These are phyloP conservation scores for Mizuhopecten yessoensis DNA, from an alignment of 1,140 invertebrate genomes.

Conservation along the genomic window DNA sequence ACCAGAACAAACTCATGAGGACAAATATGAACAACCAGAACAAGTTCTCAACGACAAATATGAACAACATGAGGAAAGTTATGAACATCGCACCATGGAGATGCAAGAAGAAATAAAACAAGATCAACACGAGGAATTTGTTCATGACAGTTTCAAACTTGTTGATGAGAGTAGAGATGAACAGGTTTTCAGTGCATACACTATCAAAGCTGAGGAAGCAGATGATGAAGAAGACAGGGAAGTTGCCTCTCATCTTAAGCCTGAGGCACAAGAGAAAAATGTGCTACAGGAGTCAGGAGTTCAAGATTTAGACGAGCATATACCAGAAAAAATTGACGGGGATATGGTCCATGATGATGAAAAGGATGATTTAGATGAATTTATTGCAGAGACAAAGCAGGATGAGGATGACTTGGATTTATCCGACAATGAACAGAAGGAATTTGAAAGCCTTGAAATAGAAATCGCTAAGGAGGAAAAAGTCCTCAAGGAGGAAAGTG, in stretches of 20 bases:
- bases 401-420: constrained; percentile 24
- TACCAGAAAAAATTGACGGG: not conserved
- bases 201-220: not conserved
- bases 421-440: constrained; percentile 42
- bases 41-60: too few relatives aligned
- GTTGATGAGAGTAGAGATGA: not conserved
- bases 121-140: not conserved
- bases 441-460: constrained; percentile 55
- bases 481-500: not conserved
- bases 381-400: not conserved
- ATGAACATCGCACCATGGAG: too few relatives aligned
- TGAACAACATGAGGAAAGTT: too few relatives aligned
- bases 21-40: too few relatives aligned
- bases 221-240: too few relatives aligned
- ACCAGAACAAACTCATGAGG: too few relatives aligned
- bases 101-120: not conserved
- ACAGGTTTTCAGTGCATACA: not conserved
- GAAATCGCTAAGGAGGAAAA: constrained; percentile 51
- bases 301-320: not conserved
- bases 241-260: too few relatives aligned
- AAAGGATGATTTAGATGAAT: constrained; percentile 15
- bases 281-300: not conserved
- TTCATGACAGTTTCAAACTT: not conserved
- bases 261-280: not conserved
- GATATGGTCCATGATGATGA: not conserved